Conservation (phyloP, 2,797 vertebrate genomes). For the Iguana delicatissima region DNA sequence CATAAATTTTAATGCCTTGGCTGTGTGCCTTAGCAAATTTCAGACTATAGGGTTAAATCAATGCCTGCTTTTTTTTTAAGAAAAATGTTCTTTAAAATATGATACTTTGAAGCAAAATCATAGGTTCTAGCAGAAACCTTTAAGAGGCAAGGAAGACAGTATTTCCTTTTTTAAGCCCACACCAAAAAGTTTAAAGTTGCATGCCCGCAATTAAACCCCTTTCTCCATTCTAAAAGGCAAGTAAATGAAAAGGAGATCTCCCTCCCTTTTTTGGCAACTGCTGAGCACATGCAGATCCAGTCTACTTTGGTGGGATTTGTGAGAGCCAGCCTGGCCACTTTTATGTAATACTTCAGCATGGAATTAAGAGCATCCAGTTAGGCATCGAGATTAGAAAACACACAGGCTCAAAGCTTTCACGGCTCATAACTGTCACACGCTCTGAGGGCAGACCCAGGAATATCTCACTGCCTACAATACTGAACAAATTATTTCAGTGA, state of each 20-base stretch:
- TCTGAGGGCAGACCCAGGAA: not conserved
- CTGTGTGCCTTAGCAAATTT: not conserved
- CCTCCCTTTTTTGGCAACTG: not conserved
- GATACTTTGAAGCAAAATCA: not conserved
- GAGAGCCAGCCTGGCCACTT: not conserved
- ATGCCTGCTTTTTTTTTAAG: no score
- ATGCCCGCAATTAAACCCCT: not conserved
- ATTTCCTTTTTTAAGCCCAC: not conserved
- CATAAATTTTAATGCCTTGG: not conserved
- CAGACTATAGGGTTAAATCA: not conserved
- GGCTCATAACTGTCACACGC: not conserved
- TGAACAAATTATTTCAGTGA: not conserved
- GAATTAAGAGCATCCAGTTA: slow-evolving; percentile 11
- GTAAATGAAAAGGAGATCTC: not conserved
- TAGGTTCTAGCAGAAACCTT: not conserved
- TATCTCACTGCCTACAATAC: not conserved
- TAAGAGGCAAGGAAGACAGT: not conserved
- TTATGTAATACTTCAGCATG: not conserved
- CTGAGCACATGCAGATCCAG: not conserved
- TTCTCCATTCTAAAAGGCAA: not conserved
- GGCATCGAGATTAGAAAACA: not conserved
- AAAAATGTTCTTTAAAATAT: not conserved
- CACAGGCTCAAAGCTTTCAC: not conserved
- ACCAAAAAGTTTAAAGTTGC: not conserved
- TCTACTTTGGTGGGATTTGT: not conserved